Evolutionary conservation across 2,797 vertebrate genomes (phyloP).

Genomic region (Oryzias sinensis): DNA sequence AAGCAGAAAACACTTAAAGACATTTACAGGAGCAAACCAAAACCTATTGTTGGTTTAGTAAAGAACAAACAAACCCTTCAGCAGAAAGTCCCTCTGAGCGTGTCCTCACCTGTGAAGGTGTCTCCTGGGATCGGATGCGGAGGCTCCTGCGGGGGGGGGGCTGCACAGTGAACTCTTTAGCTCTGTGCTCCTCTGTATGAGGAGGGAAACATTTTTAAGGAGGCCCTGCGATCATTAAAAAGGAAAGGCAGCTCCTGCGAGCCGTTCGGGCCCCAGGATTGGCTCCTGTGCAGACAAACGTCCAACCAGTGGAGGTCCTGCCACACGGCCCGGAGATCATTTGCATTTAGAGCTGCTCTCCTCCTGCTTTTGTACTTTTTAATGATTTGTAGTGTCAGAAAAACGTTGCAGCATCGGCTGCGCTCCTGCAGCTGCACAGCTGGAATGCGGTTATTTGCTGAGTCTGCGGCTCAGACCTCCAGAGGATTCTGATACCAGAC

Average conservation of each 20-base stretch:
- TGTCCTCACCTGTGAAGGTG: slow-evolving; percentile 67
- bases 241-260: slow-evolving; percentile 57
- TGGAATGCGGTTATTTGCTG: no score
- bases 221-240: slow-evolving; percentile 75
- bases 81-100: background rate
- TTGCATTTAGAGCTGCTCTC: slow-evolving; percentile 20
- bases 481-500: no score
- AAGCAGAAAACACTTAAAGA: slow-evolving; percentile 35
- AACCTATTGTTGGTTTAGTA: no score
- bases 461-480: no score
- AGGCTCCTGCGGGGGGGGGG: slow-evolving; percentile 31
- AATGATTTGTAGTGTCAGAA: slow-evolving; percentile 17
- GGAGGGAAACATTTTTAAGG: slow-evolving; percentile 77
- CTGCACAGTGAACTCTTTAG: slow-evolving; percentile 27
- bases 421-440: background rate
- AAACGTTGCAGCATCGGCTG: slow-evolving; percentile 35
- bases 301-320: slow-evolving; percentile 71
- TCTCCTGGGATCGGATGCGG: slow-evolving; percentile 47
- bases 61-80: background rate
- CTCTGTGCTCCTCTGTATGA: slow-evolving; percentile 60
- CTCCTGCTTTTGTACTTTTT: slow-evolving; percentile 38
- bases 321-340: slow-evolving; percentile 65
- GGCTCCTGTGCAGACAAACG: slow-evolving; percentile 54
- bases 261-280: slow-evolving; percentile 71
- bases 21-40: slow-evolving; percentile 47